These are phyloP conservation scores for Prosapia bicincta DNA, from an alignment of 2,888 invertebrate genomes.

Conservation along the genomic window DNA sequence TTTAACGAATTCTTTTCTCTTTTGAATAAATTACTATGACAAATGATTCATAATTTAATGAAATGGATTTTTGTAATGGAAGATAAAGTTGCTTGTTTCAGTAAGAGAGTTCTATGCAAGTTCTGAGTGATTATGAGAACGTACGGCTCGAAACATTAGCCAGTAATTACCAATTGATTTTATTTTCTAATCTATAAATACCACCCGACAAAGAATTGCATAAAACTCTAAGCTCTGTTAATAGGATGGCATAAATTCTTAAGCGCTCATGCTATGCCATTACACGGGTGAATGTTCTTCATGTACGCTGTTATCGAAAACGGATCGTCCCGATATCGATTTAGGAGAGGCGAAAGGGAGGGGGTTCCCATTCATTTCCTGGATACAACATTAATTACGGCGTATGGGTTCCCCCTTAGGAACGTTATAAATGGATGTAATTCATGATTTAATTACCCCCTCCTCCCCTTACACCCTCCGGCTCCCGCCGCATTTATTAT, in stretches of 20 bases:
- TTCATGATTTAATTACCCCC: slow-evolving; percentile 25
- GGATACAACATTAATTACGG: not conserved
- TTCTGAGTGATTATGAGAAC: too few relatives aligned
- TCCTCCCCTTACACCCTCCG: not conserved
- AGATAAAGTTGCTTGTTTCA: too few relatives aligned
- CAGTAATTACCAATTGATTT: too few relatives aligned
- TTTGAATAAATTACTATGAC: not conserved
- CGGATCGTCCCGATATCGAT: not conserved
- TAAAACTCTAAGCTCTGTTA: not conserved
- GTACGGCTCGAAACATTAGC: too few relatives aligned
- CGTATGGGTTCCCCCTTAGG: slow-evolving; percentile 1
- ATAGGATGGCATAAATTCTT: not conserved
- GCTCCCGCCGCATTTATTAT: not conserved
- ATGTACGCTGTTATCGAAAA: not conserved
- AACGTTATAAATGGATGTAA: slow-evolving; percentile 26
- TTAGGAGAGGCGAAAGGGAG: not conserved
- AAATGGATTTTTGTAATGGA: not conserved
- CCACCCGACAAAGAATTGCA: not conserved
- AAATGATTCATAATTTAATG: not conserved
- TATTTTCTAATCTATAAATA: not conserved
- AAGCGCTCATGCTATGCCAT: not conserved
- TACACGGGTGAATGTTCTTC: not conserved
- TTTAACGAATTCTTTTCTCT: not conserved
- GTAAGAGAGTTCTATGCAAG: too few relatives aligned
- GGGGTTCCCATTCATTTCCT: not conserved